phyloP scores from a whole-genome alignment of 2,113 vertebrate genomes.

The Sminthopsis crassicaudata region DNA sequence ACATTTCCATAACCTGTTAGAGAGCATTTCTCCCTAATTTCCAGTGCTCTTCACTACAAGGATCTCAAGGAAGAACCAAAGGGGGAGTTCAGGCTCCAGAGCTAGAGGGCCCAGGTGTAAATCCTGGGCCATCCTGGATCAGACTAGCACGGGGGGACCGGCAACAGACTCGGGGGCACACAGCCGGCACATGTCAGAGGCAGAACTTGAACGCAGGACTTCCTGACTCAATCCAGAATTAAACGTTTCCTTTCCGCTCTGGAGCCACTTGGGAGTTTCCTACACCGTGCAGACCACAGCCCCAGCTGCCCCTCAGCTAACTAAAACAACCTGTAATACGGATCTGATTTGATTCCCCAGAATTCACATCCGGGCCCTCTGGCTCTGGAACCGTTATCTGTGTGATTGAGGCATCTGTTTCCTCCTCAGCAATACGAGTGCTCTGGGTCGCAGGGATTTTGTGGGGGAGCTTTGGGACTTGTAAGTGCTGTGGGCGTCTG shows the following conservation, averaged over 20 bases:
- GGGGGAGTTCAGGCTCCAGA: not conserved
- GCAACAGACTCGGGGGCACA: too few relatives aligned
- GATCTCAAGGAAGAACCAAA: not conserved
- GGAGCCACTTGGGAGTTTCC: not conserved
- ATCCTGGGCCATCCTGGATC: not conserved
- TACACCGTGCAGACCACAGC: not conserved
- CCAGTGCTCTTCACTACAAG: not conserved
- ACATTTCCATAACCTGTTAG: not conserved
- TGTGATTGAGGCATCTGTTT: not conserved
- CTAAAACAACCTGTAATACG: not conserved
- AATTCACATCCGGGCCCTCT: not conserved
- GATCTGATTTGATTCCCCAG: not conserved
- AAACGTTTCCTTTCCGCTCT: not conserved
- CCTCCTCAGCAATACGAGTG: not conserved
- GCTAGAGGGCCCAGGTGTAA: not conserved
- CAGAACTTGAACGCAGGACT: not conserved
- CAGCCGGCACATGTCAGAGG: not conserved
- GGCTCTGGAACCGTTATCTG: not conserved
- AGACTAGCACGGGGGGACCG: not conserved
- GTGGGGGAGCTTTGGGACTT: not conserved
- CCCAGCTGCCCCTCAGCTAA: not conserved
- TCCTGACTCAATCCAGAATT: not conserved
- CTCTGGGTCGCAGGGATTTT: not conserved
- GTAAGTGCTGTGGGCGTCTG: not conserved
- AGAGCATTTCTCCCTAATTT: not conserved